A percentile compares a stretch with the other conserved stretches of the same genome.
These are phyloP conservation scores for Eristalis pertinax DNA, from an alignment of 2,888 invertebrate species.

Conservation along the genomic window DNA sequence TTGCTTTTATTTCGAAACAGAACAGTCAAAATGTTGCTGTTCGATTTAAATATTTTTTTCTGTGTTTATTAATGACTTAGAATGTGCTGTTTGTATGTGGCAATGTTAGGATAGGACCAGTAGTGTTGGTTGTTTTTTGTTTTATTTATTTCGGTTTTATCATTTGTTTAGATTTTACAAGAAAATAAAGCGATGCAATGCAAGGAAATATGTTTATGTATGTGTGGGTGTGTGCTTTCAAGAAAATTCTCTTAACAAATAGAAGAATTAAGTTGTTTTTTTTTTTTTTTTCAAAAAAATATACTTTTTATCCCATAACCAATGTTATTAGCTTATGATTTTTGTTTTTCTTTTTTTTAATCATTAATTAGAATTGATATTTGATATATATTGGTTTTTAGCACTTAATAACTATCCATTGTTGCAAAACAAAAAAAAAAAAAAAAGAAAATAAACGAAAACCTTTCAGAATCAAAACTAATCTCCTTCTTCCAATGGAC, in stretches of 20 bases:
- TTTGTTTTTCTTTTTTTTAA: neutral
- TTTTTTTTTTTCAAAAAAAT: neutral
- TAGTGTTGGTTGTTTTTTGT: neutral
- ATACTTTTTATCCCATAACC: conserved; percentile 53
- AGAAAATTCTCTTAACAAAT: conserved; percentile 8
- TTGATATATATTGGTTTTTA: conserved; percentile 20
- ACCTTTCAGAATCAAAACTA: neutral
- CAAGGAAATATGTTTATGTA: conserved; percentile 31
- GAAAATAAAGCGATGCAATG: conserved; percentile 64
- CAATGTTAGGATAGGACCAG: conserved; percentile 57
- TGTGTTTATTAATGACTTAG: conserved; percentile 35
- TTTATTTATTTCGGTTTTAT: neutral
- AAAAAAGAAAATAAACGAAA: neutral
- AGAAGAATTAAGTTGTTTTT: neutral
- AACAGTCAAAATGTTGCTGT: conserved; percentile 21
- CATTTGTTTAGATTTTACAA: conserved; percentile 26
- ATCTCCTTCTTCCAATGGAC: neutral
- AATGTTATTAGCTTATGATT: conserved; percentile 44
- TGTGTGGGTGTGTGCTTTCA: conserved; percentile 9
- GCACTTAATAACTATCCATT: conserved; percentile 12
- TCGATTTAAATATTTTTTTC: conserved; percentile 5
- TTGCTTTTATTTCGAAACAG: conserved; percentile 5
- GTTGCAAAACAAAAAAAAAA: neutral
- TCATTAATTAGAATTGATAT: conserved; percentile 9
- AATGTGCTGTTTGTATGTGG: conserved; percentile 58